Conservation (phyloP, 2,888 invertebrate species). For the Chymomyza amoena region DNA sequence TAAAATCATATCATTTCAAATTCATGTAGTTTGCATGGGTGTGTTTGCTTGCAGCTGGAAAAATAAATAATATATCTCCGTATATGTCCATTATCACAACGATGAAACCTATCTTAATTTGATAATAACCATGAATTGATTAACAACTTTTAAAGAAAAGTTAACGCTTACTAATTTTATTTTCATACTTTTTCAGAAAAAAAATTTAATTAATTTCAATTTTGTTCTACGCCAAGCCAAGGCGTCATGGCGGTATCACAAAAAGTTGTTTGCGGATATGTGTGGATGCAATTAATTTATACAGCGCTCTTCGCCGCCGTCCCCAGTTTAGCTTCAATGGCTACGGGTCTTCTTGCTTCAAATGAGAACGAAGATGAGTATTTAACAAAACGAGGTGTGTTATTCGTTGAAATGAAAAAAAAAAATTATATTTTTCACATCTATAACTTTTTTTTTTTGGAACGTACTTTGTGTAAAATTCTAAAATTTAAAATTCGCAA, state of each 20-base stretch:
- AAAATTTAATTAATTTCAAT: constrained; percentile 14
- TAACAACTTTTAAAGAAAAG: no score
- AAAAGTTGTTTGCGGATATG: background rate
- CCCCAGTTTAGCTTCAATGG: constrained; percentile 15
- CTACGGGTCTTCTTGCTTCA: constrained; percentile 47
- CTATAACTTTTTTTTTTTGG: no score
- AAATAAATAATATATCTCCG: background rate
- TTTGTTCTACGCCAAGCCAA: background rate
- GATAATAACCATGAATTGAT: no score
- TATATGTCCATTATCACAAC: background rate
- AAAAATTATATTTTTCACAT: background rate
- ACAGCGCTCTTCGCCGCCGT: constrained; percentile 12
- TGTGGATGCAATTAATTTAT: constrained; percentile 26
- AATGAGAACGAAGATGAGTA: constrained; percentile 77
- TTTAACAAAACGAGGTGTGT: constrained; percentile 74
- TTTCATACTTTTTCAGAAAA: background rate
- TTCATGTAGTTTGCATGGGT: background rate
- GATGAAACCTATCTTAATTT: background rate
- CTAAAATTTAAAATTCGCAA: no score
- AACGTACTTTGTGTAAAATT: no score
- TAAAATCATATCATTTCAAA: background rate
- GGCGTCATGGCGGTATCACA: constrained; percentile 26
- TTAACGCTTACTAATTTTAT: background rate
- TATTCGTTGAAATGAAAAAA: background rate
- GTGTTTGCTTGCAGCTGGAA: no score